Evolutionary conservation across 1,140 invertebrate genomes (phyloP).

Genomic region (Euwallacea similis): DNA sequence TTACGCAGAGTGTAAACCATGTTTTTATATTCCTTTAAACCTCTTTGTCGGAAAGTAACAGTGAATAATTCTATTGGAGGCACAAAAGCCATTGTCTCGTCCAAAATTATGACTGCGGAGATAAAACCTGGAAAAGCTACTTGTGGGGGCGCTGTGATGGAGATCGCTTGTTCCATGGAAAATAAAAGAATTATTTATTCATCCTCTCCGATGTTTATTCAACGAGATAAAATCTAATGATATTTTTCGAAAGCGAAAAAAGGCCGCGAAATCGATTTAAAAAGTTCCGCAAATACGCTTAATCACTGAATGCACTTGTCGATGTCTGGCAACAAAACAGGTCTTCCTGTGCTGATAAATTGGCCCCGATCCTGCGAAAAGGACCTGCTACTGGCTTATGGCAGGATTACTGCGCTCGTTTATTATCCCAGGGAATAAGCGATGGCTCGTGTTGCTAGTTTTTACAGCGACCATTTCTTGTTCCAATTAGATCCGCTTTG

Average conservation of each 20-base stretch:
- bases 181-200: slow-evolving; percentile 7
- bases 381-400: slow-evolving; percentile 24
- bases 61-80: slow-evolving; percentile 7
- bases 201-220: background rate
- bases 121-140: slow-evolving; percentile 11
- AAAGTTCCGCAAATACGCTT: background rate
- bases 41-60: slow-evolving; percentile 10
- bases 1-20: background rate
- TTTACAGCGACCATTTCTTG: slow-evolving; percentile 16
- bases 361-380: slow-evolving; percentile 6
- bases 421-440: slow-evolving; percentile 20
- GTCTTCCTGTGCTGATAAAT: slow-evolving; percentile 14
- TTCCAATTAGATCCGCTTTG: slow-evolving; percentile 12
- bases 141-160: background rate
- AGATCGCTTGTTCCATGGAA: background rate
- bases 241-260: too few relatives aligned
- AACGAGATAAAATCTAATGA: too few relatives aligned
- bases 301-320: slow-evolving; percentile 8
- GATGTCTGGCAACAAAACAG: slow-evolving; percentile 15
- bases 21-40: slow-evolving; percentile 3
- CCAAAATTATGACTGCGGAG: slow-evolving; percentile 8
- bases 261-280: background rate
- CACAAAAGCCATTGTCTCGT: slow-evolving; percentile 1
- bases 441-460: slow-evolving; percentile 20
- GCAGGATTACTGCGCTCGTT: slow-evolving; percentile 24